phyloP scores from a whole-genome alignment of 2,113 vertebrate species.

The Eudyptes chrysolophus region DNA sequence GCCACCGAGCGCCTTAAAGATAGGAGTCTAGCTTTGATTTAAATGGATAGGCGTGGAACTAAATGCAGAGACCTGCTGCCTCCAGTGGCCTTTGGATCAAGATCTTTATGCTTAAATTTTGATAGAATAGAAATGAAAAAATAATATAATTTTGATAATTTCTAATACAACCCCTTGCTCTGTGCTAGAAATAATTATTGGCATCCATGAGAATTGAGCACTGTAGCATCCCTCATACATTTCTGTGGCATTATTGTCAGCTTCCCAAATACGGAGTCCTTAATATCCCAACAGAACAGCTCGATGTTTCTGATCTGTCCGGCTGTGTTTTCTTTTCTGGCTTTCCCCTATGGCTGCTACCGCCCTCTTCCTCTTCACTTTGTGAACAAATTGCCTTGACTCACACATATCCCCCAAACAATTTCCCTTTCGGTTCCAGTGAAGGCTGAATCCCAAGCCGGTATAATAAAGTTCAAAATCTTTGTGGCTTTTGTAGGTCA shows the following conservation, averaged over 20 bases:
- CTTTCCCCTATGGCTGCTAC: background rate
- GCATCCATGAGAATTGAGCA: rapidly evolving
- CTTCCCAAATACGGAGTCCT: background rate
- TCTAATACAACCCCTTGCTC: background rate
- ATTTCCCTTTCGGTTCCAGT: background rate
- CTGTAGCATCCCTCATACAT: background rate
- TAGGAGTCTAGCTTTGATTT: background rate
- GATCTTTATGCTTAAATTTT: background rate
- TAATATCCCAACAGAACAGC: background rate
- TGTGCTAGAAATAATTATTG: background rate
- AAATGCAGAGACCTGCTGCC: background rate
- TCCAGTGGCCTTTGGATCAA: background rate
- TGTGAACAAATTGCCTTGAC: background rate
- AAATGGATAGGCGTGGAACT: background rate
- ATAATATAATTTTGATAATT: background rate
- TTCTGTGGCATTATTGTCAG: background rate
- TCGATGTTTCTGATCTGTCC: background rate
- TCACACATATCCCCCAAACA: background rate
- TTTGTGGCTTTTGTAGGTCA: conserved; percentile 7
- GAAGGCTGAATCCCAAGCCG: background rate
- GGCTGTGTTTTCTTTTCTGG: background rate
- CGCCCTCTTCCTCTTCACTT: background rate
- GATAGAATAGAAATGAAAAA: background rate
- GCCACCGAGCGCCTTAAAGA: background rate
- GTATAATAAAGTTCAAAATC: background rate